Conservation (phyloP, 2,888 invertebrate genomes). For the Parthenolecanium corni region DNA sequence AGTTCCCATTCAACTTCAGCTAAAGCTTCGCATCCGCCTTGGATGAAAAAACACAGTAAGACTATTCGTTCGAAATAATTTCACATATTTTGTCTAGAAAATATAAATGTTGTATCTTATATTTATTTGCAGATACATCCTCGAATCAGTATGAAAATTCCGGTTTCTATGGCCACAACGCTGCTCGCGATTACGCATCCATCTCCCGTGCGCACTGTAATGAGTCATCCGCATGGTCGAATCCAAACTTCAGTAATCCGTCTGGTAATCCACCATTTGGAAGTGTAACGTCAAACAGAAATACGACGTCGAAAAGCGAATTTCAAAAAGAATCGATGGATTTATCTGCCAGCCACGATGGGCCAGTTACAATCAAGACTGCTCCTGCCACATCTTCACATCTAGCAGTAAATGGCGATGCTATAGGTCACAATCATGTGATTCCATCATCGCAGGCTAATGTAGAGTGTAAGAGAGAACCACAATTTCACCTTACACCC, state of each 20-base stretch:
- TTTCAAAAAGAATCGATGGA: constrained; percentile 30
- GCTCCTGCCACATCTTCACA: not conserved
- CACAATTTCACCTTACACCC: too few species aligned
- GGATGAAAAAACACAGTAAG: constrained; percentile 31
- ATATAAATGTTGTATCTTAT: not conserved
- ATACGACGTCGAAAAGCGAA: constrained; percentile 22
- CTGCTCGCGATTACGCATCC: not conserved
- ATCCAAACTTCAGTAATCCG: too few species aligned
- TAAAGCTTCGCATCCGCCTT: constrained; percentile 29
- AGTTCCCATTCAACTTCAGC: constrained; percentile 24
- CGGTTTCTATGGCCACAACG: not conserved
- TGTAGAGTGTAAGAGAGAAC: too few species aligned
- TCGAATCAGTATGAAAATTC: constrained; percentile 13
- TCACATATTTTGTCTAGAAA: not conserved
- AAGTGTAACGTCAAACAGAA: not conserved
- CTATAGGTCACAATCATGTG: too few species aligned
- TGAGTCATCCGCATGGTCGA: not conserved
- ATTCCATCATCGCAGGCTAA: too few species aligned
- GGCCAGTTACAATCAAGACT: constrained; percentile 10
- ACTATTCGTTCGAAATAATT: not conserved
- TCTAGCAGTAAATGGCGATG: too few species aligned
- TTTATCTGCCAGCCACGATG: constrained; percentile 19
- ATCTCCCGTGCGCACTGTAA: not conserved
- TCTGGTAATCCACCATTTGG: not conserved
- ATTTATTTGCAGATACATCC: not conserved